A percentile compares a stretch with the other conserved stretches of the same genome.
phyloP scores from a whole-genome alignment of 2,888 invertebrate species.

The Ophraella communa region DNA sequence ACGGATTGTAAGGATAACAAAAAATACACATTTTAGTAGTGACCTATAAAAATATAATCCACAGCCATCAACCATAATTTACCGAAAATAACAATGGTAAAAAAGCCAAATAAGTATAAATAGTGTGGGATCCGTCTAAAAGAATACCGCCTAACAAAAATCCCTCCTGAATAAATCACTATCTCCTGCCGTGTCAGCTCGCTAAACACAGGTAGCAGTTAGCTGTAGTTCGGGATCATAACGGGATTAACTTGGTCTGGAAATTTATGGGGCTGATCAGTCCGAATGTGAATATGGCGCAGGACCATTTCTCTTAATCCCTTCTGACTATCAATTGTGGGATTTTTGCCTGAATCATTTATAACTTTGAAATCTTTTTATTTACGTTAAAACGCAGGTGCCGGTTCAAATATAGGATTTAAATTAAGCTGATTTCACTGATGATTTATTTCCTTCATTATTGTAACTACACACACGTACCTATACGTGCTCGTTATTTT shows the following conservation, averaged over 20 bases:
- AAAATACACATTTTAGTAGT: too few species aligned
- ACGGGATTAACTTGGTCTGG: constrained; percentile 58
- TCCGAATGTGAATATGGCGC: constrained; percentile 40
- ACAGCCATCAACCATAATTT: background rate
- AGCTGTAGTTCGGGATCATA: constrained; percentile 53
- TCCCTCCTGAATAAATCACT: constrained; percentile 11
- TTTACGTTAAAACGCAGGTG: constrained; percentile 55
- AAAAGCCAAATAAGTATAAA: background rate
- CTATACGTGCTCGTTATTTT: background rate
- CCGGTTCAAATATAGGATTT: constrained; percentile 43
- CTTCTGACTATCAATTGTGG: constrained; percentile 60
- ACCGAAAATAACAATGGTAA: background rate
- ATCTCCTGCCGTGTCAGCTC: constrained; percentile 36
- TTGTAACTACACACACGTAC: background rate
- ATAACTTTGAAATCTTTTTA: constrained; percentile 56
- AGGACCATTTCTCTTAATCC: constrained; percentile 57
- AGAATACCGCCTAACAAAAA: constrained; percentile 7
- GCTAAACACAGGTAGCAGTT: constrained; percentile 53
- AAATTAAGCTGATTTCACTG: constrained; percentile 43
- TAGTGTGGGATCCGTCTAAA: constrained; percentile 1
- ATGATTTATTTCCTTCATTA: constrained; percentile 9
- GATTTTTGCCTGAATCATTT: constrained; percentile 59
- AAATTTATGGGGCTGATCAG: constrained; percentile 55
- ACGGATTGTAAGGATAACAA: too few species aligned
- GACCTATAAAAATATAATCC: too few species aligned